Base-by-base conservation (phyloP, 2,113 vertebrate genomes). In the Rhizomys pruinosus region DNA sequence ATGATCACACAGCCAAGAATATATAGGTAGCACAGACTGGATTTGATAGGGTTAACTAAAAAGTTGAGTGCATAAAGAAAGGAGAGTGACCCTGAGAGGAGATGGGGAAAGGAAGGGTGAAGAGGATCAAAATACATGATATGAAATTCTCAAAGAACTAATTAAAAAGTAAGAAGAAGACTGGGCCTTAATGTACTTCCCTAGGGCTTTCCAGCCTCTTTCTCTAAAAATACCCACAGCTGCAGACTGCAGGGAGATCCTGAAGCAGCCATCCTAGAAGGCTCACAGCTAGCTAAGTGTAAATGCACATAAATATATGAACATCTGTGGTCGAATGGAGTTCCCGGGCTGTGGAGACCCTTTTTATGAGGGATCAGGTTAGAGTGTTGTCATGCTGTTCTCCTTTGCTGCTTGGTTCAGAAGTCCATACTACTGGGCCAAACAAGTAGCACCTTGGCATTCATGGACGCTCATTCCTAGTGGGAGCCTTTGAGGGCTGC, bases 251-350 rank as follows among this genome's bases (percentile, higher is more conserved):
- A 16, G 17, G 5, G 76, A 78, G 12, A 39, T 59, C 42, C 71
- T 66, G 13, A 69, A 92, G 9, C 66, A 37, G 44, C 34, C 91
- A 81, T 72, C 92, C 71, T 66, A 52, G 29, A 90, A 63, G 73
- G 47, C 86, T 15, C 42, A 63, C 17, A 44, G 72, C 82, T 81
- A 82, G 63, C 64, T 22, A 87, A 61, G 42, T 42, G n/a, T 47
- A 84, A 44, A 16, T 29, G 19, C 47, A 55, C 25, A 15, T 27
- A 13, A 27, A 55, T 25, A 15, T 17, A 29, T 2, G 52, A 42
- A 72, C 15, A 42, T 7, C 63, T 59, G 7, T 80, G 47, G 34
- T 57, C 32, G 27, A 34, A 34, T 37, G 85, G 84, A 76, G 34
- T 8, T 17, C 37, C 15, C 72, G 84, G 42, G 27, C 22, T 61